Evolutionary conservation across 2,113 vertebrate genomes (phyloP).

Genomic region (Psilopsiagon aymara): DNA sequence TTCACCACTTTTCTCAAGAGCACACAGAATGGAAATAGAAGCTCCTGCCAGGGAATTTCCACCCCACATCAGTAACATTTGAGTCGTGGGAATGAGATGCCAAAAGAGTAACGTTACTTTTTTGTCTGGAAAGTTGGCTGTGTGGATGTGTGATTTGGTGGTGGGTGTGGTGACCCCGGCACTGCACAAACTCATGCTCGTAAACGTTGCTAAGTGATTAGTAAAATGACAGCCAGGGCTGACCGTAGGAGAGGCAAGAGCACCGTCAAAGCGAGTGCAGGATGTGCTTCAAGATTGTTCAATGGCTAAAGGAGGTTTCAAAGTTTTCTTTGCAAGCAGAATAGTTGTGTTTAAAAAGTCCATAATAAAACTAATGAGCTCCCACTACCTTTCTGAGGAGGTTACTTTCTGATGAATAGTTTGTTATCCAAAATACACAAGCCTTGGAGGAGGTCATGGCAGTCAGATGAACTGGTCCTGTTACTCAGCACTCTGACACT

Average conservation of each 20-base stretch:
- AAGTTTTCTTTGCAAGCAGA: background rate
- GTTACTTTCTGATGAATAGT: background rate
- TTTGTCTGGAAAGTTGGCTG: background rate
- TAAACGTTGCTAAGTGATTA: background rate
- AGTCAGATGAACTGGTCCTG: slow-evolving; percentile 6
- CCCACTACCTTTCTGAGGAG: slow-evolving; percentile 10
- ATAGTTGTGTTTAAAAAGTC: background rate
- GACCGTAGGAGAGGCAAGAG: background rate
- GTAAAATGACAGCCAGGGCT: background rate
- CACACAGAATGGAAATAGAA: background rate
- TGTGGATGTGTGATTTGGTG: background rate
- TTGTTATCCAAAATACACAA: background rate
- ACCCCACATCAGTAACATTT: background rate
- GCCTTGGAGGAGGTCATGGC: background rate
- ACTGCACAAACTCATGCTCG: background rate
- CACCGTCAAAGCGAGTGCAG: accelerated
- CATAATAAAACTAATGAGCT: background rate
- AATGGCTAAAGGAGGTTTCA: background rate
- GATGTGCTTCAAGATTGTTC: background rate
- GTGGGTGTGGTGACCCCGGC: slow-evolving; percentile 38
- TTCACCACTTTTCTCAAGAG: background rate
- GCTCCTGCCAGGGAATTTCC: slow-evolving; percentile 52
- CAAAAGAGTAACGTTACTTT: background rate
- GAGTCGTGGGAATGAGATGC: background rate
- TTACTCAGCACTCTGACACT: slow-evolving; percentile 56